These are phyloP conservation scores for Crossocerus cetratus DNA, from an alignment of 2,888 invertebrate species.

Conservation along the genomic window DNA sequence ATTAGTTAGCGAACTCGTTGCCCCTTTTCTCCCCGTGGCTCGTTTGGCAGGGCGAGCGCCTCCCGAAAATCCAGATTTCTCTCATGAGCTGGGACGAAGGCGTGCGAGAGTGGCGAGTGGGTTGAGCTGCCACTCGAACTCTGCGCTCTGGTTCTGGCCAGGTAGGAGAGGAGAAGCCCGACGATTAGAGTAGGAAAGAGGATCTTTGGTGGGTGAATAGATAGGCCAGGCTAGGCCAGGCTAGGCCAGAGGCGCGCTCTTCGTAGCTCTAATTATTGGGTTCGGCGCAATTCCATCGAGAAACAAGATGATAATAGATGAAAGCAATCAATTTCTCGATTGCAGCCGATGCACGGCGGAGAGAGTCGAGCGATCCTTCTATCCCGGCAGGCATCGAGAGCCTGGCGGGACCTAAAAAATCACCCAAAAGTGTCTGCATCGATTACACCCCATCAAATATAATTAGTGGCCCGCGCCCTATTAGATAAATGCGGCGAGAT, in stretches of 20 bases:
- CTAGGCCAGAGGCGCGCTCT: conserved; percentile 32
- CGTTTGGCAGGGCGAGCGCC: not conserved
- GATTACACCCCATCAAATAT: conserved; percentile 7
- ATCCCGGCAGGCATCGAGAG: conserved; percentile 5
- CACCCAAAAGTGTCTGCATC: not conserved
- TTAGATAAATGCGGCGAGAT: not conserved
- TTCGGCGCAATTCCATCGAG: conserved; percentile 65
- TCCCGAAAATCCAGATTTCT: conserved; percentile 13
- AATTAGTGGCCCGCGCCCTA: not conserved
- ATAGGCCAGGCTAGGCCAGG: conserved; percentile 31
- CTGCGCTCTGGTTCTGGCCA: conserved; percentile 28
- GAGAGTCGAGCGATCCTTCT: conserved; percentile 25
- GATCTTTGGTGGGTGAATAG: conserved; percentile 44
- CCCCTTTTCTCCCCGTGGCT: not conserved
- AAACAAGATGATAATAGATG: conserved; percentile 73
- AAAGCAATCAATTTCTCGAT: conserved; percentile 71
- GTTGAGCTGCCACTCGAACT: conserved; percentile 37
- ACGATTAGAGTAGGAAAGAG: conserved; percentile 2
- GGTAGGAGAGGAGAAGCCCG: conserved; percentile 45
- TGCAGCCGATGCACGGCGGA: conserved; percentile 42
- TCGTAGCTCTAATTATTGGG: conserved; percentile 68
- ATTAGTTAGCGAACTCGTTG: not conserved
- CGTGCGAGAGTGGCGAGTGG: conserved; percentile 37
- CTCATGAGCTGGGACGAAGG: conserved; percentile 26
- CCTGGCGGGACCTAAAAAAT: conserved; percentile 31